Base-by-base conservation (phyloP, 2,113 vertebrate genomes). In the Myxocyprinus asiaticus region DNA sequence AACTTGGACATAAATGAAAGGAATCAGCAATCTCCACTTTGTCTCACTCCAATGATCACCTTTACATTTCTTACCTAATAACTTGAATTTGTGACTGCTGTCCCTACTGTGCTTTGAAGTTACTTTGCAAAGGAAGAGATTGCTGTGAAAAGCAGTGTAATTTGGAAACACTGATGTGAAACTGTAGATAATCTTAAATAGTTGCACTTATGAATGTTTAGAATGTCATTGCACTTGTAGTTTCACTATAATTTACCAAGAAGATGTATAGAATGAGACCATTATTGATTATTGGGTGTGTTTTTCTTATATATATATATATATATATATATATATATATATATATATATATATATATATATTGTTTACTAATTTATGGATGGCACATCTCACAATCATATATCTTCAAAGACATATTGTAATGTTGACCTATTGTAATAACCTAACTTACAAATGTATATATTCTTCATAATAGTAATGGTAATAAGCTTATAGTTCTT, bases 181-280 rank as follows among this genome's bases (percentile, higher is more conserved):
- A 6, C 5, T 17, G 51, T 44, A 15, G n/a, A 45, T 58, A 72
- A 47, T 22, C 10, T 53, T 7, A 63, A 50, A 50, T n/a, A 50
- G n/a, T 33, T 50, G 43, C 2, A 2, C 43, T 47, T 73, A 6
- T 48, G 8, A 45, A 61, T 61, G 70, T 8, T 12, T 61, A 61
- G 15, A 50, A 33, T 74, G 58, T 48, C 43, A 62, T 61, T 61
- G 43, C 55, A 74, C 71, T 33, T 74, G 12, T n/a, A 45, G n/a
- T 62, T 73, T 73, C 6, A 62, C 43, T 33, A 47, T 48, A 56
- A 58, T 8, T 45, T 7, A 14, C 53, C 15, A 47, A 4, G 7
- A 44, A 17, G 59, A 73, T 62, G 7, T 74, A 62, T 6, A 33
- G 0, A 50, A 14, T 42, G 2, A 58, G 6, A 0, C 7, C 4